These are phyloP conservation scores for Aurelia aurita complex sp. Pacific DNA, from an alignment of 30 jellyfish, hydroid and myxozoan species.

Conservation along the genomic window DNA sequence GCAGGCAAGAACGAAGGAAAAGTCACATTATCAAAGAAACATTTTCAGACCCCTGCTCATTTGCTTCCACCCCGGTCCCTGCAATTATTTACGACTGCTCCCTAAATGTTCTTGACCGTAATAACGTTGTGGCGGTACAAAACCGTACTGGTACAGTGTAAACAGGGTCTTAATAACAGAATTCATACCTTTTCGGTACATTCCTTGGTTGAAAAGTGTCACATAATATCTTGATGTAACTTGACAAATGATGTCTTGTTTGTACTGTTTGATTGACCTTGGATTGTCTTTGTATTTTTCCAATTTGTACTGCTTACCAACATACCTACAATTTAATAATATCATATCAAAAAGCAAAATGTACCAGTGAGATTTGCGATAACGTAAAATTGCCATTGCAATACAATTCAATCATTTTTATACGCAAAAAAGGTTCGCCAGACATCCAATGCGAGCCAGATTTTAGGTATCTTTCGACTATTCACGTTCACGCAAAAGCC, in stretches of 20 bases:
- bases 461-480: no score
- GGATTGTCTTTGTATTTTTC: conserved; percentile 65
- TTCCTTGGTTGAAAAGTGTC: conserved; percentile 44
- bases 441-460: no score
- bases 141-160: no score
- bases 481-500: no score
- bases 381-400: background rate
- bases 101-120: no score
- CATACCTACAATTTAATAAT: conserved; percentile 18
- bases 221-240: conserved; percentile 62
- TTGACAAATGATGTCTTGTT: conserved; percentile 66
- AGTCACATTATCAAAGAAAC: no score
- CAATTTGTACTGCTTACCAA: conserved; percentile 64
- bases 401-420: background rate
- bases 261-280: conserved; percentile 44
- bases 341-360: background rate
- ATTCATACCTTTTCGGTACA: conserved; percentile 48
- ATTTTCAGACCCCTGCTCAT: no score
- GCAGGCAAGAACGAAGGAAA: no score
- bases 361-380: background rate
- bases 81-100: no score
- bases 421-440: background rate
- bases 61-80: no score
- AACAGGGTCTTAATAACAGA: no score
- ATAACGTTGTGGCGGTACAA: no score